A percentile compares a stretch with the other conserved stretches of the same genome.
Conservation (phyloP, 2,888 invertebrate species). For the Hydriomena furcata region DNA sequence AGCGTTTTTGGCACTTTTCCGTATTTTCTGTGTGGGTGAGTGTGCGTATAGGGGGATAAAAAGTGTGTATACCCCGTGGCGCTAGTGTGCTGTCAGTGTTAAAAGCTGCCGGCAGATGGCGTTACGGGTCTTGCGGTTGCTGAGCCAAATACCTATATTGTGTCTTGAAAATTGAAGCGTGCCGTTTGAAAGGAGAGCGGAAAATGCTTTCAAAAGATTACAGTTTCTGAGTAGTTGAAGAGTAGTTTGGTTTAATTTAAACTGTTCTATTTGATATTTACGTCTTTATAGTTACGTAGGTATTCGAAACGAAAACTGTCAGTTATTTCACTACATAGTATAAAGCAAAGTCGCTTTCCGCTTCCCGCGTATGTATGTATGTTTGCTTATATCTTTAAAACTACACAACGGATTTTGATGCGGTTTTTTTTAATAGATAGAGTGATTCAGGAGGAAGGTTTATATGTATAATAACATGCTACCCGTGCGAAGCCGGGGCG, state of each 20-base stretch:
- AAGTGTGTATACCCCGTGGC: conserved; percentile 60
- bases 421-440: too few relatives aligned
- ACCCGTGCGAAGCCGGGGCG: too few relatives aligned
- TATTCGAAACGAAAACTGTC: too few relatives aligned
- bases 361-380: too few relatives aligned
- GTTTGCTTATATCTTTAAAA: too few relatives aligned
- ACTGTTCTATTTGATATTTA: conserved; percentile 19
- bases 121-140: conserved; percentile 54
- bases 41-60: conserved; percentile 51
- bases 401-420: too few relatives aligned
- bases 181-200: conserved; percentile 55
- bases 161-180: conserved; percentile 44
- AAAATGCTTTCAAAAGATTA: conserved; percentile 61
- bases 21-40: conserved; percentile 55
- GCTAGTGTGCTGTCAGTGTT: conserved; percentile 65
- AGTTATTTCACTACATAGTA: too few relatives aligned
- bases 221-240: conserved; percentile 34
- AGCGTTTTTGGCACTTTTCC: conserved; percentile 69
- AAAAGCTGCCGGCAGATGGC: conserved; percentile 62
- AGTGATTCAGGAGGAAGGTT: too few relatives aligned
- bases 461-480: too few relatives aligned
- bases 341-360: too few relatives aligned
- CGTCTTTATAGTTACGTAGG: neutral
- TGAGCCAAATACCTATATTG: conserved; percentile 39
- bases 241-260: conserved; percentile 44